Evolutionary conservation across 2,888 invertebrate genomes (phyloP).

Genomic region (Brachyptera putata): DNA sequence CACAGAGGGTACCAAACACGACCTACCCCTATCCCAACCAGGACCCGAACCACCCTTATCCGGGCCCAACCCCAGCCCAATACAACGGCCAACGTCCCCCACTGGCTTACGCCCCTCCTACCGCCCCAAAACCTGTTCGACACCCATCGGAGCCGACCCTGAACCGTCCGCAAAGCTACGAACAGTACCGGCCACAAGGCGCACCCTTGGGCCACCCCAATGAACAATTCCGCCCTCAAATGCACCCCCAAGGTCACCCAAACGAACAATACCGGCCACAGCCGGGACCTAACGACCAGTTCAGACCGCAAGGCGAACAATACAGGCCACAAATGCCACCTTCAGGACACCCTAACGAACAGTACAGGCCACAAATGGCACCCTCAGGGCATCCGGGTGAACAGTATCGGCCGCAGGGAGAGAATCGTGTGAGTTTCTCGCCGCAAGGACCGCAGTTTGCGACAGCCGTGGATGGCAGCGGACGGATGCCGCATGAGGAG

Average conservation of each 20-base stretch:
- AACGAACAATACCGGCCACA: conserved; percentile 14
- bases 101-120: conserved; percentile 44
- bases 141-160: not conserved
- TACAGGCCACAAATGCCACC: conserved; percentile 3
- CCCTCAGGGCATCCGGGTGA: not conserved
- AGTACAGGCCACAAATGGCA: not conserved
- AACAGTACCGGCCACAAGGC: conserved; percentile 11
- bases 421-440: not conserved
- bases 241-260: conserved; percentile 4
- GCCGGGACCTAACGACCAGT: conserved; percentile 2
- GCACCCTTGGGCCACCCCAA: not conserved
- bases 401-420: not conserved
- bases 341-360: not conserved
- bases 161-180: conserved; percentile 2
- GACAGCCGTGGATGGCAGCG: not conserved
- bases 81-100: conserved; percentile 41
- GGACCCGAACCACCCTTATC: conserved; percentile 20
- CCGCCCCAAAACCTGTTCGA: conserved; percentile 52
- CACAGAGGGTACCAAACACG: conserved; percentile 24
- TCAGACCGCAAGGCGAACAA: not conserved
- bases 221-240: conserved; percentile 10
- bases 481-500: conserved; percentile 32
- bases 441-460: conserved; percentile 14
- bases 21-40: conserved; percentile 23
- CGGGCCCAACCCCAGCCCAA: conserved; percentile 2